Evolutionary conservation across 2,797 vertebrate species (phyloP), one percentile per base, ranked within the genome.

Genomic region (Avahi laniger): DNA sequence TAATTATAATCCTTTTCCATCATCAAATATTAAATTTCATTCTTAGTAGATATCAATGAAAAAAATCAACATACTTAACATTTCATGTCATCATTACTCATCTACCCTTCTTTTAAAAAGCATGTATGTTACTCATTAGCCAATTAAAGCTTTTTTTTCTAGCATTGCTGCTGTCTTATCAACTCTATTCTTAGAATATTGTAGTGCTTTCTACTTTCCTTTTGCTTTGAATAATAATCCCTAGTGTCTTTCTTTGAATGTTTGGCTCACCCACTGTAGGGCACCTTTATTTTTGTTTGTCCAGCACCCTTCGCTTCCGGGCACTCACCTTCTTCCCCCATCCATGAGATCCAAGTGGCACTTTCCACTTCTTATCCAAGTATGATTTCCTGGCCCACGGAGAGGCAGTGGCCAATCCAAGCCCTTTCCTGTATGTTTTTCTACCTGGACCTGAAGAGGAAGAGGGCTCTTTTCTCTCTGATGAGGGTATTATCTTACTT

Each of bases 21-120:
- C 72, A 75, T 28, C 65, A 90, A 89, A 90, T 85, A 69, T 38
- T 90, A 63, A 22, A 57, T 70, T 91, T 75, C 41, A 94, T 87
- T 94, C 65, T 91, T 82, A 57, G 17, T 41, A 90, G 35, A 67
- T 38, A 72, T 33, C 41, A 96, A 52, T 69, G 65, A 83, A 95
- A 95, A 87, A 79, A 61, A 79, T 79, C 81, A 92, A 61, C 63
- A 35, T 4, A 67, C 15, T 76, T 38, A 84, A 67, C 5, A 50
- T 83, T 69, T 90, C 57, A 8, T 87, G 94, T 97, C 46, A 22
- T 84, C 50, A 69, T 75, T 72, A 35, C 9, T 83, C 33, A 26
- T 15, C 93, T 73, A n/a, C 63, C 67, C 78, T 41, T 7, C 57
- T 91, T 38, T 65, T 18, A 18, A 65, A 88, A 84, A 46, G 13